Evolutionary conservation across 2,113 vertebrate species (phyloP), one percentile per base, ranked within the genome.

Genomic region (Vidua chalybeata): DNA sequence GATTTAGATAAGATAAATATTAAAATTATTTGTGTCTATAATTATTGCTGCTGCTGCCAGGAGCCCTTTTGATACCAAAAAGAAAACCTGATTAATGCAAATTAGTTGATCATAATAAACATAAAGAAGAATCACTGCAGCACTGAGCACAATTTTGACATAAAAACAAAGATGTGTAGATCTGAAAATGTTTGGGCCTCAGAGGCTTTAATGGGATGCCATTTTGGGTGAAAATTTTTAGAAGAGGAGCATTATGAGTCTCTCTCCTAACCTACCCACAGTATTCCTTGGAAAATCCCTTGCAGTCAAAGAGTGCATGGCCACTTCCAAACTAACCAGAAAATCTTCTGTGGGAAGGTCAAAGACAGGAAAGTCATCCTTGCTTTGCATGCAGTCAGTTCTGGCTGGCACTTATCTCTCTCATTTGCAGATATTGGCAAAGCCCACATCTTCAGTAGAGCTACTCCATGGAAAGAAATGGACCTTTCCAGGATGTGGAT

Each of bases 1-100:
- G 93, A 96, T 95, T 77, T 72, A 94, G 87, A 95, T 94, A 90
- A 94, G 96, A 94, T 96, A 95, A 97, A 92, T 95, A 84, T 52
- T 91, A 86, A 95, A 94, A 94, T 89, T 87, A 72, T 92, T 92
- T 84, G 19, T 77, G 78, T 67, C 63, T 92, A 46, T 86, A 95
- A 90, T 88, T 92, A 93, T 80, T 84, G 59, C 52, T 88, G 54
- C 41, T 91, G 27, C 30, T 93, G 81, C 90, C 93, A 95, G 84
- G 63, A 96, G 35, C 71, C 59, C 33, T 94, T 96, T 90, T 91
- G 72, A 94, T 93, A 95, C 46, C 37, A 90, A 83, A 88, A 93
- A 62, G 49, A 92, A 92, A 89, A 71, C 19, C 28, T 49, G 43
- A 83, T 84, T 83, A 63, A 77, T 80, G 78, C 55, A 83, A 74